Evolutionary conservation across 2,113 vertebrate genomes (phyloP).

Genomic region (Malaclemys terrapin): DNA sequence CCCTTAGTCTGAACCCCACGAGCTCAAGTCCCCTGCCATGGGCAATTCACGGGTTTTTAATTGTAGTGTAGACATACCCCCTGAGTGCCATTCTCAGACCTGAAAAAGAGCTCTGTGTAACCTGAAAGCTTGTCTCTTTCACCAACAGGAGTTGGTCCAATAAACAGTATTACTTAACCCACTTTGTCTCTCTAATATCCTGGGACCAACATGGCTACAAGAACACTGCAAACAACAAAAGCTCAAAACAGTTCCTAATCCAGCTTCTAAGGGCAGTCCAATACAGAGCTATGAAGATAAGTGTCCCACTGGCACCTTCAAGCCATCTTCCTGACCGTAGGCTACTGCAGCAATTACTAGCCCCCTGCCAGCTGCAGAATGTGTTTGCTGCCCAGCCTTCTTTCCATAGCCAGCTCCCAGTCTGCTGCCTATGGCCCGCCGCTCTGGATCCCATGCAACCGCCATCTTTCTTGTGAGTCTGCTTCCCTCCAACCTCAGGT

Average conservation of each 20-base stretch:
- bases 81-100: not conserved
- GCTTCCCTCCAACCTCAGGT: not conserved
- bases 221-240: not conserved
- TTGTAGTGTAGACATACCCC: not conserved
- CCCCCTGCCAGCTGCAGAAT: not conserved
- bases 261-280: rapidly evolving
- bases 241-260: not conserved
- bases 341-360: not conserved
- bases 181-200: not conserved
- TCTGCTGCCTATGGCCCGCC: not conserved
- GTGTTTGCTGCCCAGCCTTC: not conserved
- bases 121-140: not conserved
- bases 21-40: not conserved
- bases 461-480: not conserved
- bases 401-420: not conserved
- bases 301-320: not conserved
- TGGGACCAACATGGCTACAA: not conserved
- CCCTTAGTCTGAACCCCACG: not conserved
- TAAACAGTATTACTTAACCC: not conserved
- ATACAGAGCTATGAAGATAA: not conserved
- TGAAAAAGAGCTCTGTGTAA: not conserved
- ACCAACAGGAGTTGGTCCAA: too few relatives aligned
- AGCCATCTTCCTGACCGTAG: rapidly evolving
- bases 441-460: not conserved
- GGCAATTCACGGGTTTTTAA: not conserved